Percentiles rank a stretch among this genome's conserved stretches.
Evolutionary conservation across 2,113 vertebrate species (phyloP).

Genomic region (Podiceps cristatus): DNA sequence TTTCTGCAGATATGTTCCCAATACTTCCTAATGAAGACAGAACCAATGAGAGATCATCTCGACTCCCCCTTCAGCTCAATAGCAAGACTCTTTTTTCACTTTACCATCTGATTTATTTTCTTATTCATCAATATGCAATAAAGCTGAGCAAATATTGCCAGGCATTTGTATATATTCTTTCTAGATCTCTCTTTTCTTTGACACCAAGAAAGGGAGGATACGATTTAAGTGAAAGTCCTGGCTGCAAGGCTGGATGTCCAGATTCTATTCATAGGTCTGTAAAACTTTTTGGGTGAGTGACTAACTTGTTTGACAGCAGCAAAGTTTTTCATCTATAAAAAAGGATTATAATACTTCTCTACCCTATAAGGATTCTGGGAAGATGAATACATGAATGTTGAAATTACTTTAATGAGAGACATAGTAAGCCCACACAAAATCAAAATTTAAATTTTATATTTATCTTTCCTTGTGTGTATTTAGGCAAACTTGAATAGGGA

Average conservation of each 20-base stretch:
- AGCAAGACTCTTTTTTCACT: not conserved
- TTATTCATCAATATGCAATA: not conserved
- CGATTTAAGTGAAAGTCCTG: not conserved
- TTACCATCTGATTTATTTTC: not conserved
- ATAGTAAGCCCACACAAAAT: not conserved
- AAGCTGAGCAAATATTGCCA: not conserved
- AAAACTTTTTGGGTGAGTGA: not conserved
- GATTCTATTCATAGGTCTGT: not conserved
- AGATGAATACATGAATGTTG: conserved; percentile 7
- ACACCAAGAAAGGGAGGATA: not conserved
- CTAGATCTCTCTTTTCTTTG: not conserved
- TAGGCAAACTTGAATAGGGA: not conserved
- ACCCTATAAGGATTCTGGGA: not conserved
- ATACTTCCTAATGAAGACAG: not conserved
- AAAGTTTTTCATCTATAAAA: not conserved
- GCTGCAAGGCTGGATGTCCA: not conserved
- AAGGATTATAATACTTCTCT: not conserved
- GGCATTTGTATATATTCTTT: not conserved
- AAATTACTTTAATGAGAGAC: not conserved
- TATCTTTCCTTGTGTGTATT: not conserved
- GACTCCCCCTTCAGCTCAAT: not conserved
- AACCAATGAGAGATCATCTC: not conserved
- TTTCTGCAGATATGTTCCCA: not conserved
- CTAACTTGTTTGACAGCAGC: not conserved
- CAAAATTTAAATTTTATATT: conserved; percentile 15